A percentile compares a stretch with the other conserved stretches of the same genome.
phyloP scores from a whole-genome alignment of 2,797 vertebrate genomes.

The Anabacerthia variegaticeps region DNA sequence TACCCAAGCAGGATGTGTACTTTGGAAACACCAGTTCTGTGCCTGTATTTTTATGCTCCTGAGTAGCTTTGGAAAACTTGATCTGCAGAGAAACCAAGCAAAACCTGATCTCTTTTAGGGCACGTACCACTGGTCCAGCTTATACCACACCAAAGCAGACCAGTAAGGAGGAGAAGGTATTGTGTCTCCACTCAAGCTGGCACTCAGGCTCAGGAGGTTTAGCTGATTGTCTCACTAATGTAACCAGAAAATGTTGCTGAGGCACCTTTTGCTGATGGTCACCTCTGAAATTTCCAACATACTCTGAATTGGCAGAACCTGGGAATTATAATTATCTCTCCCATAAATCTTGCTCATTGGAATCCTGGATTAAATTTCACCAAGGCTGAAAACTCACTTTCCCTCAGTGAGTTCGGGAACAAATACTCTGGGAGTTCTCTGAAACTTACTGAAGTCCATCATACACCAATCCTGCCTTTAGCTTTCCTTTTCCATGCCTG shows the following conservation, averaged over 20 bases:
- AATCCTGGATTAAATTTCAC: background rate
- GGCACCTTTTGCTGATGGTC: background rate
- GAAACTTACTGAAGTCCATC: background rate
- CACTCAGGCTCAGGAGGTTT: background rate
- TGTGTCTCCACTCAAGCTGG: background rate
- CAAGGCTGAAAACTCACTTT: background rate
- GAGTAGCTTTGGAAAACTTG: background rate
- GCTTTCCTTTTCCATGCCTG: background rate
- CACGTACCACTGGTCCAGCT: background rate
- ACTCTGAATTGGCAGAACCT: background rate
- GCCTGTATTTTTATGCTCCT: background rate
- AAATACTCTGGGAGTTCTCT: background rate
- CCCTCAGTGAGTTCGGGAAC: background rate
- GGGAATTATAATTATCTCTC: background rate
- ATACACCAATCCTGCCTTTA: background rate
- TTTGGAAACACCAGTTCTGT: rapidly evolving
- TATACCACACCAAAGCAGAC: rapidly evolving
- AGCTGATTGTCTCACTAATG: background rate
- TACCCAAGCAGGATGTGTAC: background rate
- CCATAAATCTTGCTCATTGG: background rate
- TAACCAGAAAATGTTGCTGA: background rate
- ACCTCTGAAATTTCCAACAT: background rate
- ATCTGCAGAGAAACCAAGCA: background rate
- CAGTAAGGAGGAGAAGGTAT: background rate
- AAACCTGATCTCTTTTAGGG: background rate